These are phyloP conservation scores for Parazoanthus atlanticus DNA, from an alignment of 92 coral and sea anemone species.

Conservation along the genomic window DNA sequence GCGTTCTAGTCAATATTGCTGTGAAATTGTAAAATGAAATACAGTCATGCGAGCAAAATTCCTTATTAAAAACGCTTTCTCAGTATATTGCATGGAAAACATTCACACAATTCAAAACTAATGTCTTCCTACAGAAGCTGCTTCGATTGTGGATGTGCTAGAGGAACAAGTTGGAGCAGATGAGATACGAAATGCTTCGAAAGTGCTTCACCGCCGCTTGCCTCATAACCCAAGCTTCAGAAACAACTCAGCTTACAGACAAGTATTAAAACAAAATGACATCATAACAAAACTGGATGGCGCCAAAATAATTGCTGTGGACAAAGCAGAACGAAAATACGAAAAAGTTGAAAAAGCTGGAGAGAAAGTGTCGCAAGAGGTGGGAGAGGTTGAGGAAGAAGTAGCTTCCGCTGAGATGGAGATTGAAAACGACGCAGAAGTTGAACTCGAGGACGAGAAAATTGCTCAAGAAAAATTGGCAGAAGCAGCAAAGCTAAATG, in stretches of 20 bases:
- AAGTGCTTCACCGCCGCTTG: conserved; percentile 60
- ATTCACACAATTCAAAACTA: neutral
- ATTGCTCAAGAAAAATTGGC: conserved; percentile 70
- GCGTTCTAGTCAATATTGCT: no score
- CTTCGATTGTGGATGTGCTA: conserved; percentile 65
- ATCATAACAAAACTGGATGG: conserved; percentile 82
- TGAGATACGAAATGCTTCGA: conserved; percentile 73
- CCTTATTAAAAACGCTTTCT: neutral
- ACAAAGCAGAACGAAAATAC: conserved; percentile 64
- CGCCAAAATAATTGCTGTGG: conserved; percentile 72
- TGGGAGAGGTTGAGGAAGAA: conserved; percentile 58
- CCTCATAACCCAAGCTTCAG: conserved; percentile 54
- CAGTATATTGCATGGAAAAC: neutral
- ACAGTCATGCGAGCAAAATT: no score
- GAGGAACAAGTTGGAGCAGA: conserved; percentile 73
- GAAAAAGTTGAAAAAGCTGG: conserved; percentile 57
- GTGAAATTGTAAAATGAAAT: no score
- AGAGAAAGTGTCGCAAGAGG: conserved; percentile 61
- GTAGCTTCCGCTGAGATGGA: conserved; percentile 72
- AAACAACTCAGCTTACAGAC: conserved; percentile 54
- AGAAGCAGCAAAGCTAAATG: conserved; percentile 72
- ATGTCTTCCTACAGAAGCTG: conserved; percentile 55
- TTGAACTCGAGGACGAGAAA: conserved; percentile 76
- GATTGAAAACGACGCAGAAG: conserved; percentile 62
- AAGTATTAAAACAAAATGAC: conserved; percentile 59